Conservation (phyloP, 1,140 invertebrate genomes). For the Heliothis subflexa region DNA sequence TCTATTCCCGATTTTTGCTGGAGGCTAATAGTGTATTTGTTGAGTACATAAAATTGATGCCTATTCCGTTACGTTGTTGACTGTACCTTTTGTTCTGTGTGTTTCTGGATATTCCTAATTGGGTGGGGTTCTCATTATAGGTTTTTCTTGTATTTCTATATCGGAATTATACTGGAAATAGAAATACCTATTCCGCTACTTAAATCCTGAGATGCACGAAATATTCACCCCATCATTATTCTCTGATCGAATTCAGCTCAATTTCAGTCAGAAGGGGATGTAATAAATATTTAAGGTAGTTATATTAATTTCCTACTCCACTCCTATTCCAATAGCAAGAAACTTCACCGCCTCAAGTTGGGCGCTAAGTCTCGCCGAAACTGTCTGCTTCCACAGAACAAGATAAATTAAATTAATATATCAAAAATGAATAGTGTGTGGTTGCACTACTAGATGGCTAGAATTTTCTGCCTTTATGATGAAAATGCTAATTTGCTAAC, state of each 20-base stretch:
- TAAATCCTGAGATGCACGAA: not conserved
- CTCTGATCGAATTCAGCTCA: constrained; percentile 36
- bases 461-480: not conserved
- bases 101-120: not conserved
- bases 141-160: too few species aligned
- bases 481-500: not conserved
- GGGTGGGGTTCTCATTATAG: not conserved
- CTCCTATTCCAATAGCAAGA: constrained; percentile 44
- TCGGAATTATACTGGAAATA: too few species aligned
- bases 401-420: constrained; percentile 49
- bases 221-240: constrained; percentile 29
- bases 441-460: not conserved
- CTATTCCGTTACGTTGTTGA: not conserved
- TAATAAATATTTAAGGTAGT: constrained; percentile 44
- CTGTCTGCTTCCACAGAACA: constrained; percentile 47
- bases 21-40: not conserved
- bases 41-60: not conserved
- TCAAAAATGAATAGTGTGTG: constrained; percentile 13
- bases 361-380: constrained; percentile 46
- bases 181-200: not conserved
- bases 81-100: not conserved
- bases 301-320: constrained; percentile 46
- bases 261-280: constrained; percentile 22
- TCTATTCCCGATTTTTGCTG: constrained; percentile 3
- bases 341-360: constrained; percentile 45